Evolutionary conservation across 2,113 vertebrate genomes (phyloP), one percentile per base, ranked within the genome.

Genomic region (Echinops telfairi): DNA sequence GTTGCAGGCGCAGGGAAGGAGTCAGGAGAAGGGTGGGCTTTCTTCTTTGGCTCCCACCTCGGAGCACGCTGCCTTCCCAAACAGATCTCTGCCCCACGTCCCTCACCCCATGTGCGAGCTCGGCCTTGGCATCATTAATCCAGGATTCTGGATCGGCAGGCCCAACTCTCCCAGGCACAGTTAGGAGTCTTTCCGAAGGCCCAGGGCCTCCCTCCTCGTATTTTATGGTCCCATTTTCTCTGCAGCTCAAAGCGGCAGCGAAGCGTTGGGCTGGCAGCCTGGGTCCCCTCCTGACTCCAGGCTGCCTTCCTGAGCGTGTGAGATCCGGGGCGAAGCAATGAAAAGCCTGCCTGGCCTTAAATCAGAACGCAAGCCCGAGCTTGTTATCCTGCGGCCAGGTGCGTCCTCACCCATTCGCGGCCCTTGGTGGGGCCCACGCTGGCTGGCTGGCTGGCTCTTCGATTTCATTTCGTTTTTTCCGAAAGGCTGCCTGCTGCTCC

Each of bases 171-270:
- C 73, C 75, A 4, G 12, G 90, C 91, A 6, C 17, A 14, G 76
- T 89, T 79, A 82, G 89, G 64, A 57, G 84, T 31, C 89, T 29
- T 87, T n/a, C 58, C 36, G 17, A 27, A 87, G 78, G 11, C 91
- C 95, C 20, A 0, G 3, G 1, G 19, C 89, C 70, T 60, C 33
- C 88, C 90, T 66, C 0, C 0, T 40, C 88, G 0, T 58, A 19
- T 82, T 94, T 92, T 92, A 95, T 94, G 92, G 93, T 86, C 70
- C 88, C 71, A 78, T 89, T 95, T 96, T 93, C 94, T 97, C 80
- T 38, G 81, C 53, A 73, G 94, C 84, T 83, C 78, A 43, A 93
- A 91, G 91, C 80, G 33, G 7, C 78, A 31, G 38, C 38, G 89
- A 62, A 73, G 62, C 33, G 0, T 17, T 7, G 40, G 86, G 58